phyloP scores from a whole-genome alignment of 2,113 vertebrate species.

The Phylloscopus trochiloides region DNA sequence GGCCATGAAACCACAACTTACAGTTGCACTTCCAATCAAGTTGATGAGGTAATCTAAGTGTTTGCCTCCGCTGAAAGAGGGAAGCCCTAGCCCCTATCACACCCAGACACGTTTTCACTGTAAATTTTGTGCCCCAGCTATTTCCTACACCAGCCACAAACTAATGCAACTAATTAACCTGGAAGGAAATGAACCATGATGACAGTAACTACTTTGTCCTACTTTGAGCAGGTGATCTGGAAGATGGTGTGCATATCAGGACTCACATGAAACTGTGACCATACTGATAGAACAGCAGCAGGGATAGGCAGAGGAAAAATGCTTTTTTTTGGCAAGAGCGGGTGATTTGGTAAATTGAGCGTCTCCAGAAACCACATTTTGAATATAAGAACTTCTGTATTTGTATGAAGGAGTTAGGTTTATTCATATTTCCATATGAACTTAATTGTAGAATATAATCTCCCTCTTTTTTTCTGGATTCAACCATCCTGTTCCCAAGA shows the following conservation, averaged over 20 bases:
- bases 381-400: neutral
- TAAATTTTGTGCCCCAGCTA: neutral
- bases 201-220: neutral
- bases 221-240: neutral
- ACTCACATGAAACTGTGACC: neutral
- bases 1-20: neutral
- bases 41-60: neutral
- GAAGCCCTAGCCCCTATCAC: neutral
- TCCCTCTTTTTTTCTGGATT: neutral
- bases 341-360: neutral
- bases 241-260: neutral
- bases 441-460: neutral
- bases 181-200: neutral
- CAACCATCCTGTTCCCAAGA: neutral
- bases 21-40: neutral
- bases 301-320: neutral
- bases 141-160: neutral
- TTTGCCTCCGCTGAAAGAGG: neutral
- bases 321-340: fast-evolving
- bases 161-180: neutral
- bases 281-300: neutral
- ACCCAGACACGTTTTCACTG: neutral
- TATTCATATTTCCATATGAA: neutral
- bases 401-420: neutral
- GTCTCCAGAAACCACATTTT: neutral